Base-by-base conservation (phyloP, 2,113 vertebrate genomes). In the Todiramphus chloris region DNA sequence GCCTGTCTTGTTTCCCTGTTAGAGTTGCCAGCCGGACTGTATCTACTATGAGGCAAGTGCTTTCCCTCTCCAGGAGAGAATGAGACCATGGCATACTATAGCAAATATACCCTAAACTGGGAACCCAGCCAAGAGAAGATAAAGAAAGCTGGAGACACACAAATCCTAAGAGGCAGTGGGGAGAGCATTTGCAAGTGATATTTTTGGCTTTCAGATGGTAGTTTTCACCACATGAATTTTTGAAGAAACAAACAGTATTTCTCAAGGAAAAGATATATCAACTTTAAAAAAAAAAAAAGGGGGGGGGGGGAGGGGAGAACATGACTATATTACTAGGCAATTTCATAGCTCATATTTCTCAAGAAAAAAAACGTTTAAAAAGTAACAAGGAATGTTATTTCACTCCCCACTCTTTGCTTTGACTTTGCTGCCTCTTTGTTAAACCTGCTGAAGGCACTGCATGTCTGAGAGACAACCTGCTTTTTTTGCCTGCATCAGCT, bases 111-210 rank as follows among this genome's bases (percentile, higher is more conserved):
- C n/a, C 73, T 46, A 46, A 81, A 43, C 37, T 44, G 28, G 88
- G 83, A 95, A 67, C 4, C 1, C 24, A 72, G 80, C 62, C 95
- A 96, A 72, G 17, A 39, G 44, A 89, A 87, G 90, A 89, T 72
- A 68, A 82, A 86, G 85, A 30, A 83, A 89, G 73, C 39, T 87
- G 90, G 35, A 83, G 75, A 78, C 60, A 78, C 8, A 59, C 9
- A 81, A 94, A 89, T 60, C 69, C 89, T 46, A 78, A 74, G 28
- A 92, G 58, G 24, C 37, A 10, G 11, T 3, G 6, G 46, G 44
- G 50, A 83, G 12, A 89, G 60, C 23, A 76, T 69, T 87, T 76
- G 31, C 31, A 82, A 91, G 66, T 16, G 41, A 13, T 75, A 90
- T 48, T 68, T 94, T 83, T 92, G 60, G 68, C 83, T 78, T 84